These are phyloP conservation scores for Campoplex capitator DNA, from an alignment of 2,888 invertebrate species.

Conservation along the genomic window DNA sequence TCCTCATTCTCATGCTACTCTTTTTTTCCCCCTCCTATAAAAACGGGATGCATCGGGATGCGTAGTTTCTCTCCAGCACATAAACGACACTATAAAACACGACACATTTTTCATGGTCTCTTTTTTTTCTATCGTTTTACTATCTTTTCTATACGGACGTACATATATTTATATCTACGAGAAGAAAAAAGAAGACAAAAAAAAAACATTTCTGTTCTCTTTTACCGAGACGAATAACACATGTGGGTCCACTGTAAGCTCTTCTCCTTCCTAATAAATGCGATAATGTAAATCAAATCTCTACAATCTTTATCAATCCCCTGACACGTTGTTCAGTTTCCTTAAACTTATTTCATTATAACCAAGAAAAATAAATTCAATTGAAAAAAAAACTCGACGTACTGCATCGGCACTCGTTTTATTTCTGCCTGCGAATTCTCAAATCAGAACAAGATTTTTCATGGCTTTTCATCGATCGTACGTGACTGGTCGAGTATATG, in stretches of 20 bases:
- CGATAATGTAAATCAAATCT: slow-evolving; percentile 46
- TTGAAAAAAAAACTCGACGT: neutral
- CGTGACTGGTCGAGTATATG: neutral
- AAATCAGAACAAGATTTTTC: too few species aligned
- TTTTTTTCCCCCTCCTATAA: slow-evolving; percentile 9
- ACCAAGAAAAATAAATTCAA: slow-evolving; percentile 6
- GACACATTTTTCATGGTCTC: slow-evolving; percentile 54
- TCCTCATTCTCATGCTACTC: slow-evolving; percentile 10
- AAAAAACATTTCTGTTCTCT: slow-evolving; percentile 23
- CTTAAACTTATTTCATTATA: slow-evolving; percentile 1
- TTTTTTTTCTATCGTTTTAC: slow-evolving; percentile 2
- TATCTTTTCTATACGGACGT: slow-evolving; percentile 18
- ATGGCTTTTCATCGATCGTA: neutral
- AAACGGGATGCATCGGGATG: slow-evolving; percentile 51
- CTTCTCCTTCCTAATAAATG: slow-evolving; percentile 39
- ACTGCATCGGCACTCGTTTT: neutral
- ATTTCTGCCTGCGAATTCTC: neutral
- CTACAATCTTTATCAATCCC: slow-evolving; percentile 47
- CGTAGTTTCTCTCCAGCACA: slow-evolving; percentile 42
- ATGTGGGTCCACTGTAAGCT: slow-evolving; percentile 59
- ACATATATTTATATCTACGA: neutral
- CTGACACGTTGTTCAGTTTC: slow-evolving; percentile 14
- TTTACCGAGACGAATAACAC: slow-evolving; percentile 45
- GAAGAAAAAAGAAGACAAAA: slow-evolving; percentile 38
- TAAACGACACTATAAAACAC: slow-evolving; percentile 37